A percentile compares a stretch with the other conserved stretches of the same genome.
Evolutionary conservation across 2,888 invertebrate genomes (phyloP).

Genomic region (Labia minor): DNA sequence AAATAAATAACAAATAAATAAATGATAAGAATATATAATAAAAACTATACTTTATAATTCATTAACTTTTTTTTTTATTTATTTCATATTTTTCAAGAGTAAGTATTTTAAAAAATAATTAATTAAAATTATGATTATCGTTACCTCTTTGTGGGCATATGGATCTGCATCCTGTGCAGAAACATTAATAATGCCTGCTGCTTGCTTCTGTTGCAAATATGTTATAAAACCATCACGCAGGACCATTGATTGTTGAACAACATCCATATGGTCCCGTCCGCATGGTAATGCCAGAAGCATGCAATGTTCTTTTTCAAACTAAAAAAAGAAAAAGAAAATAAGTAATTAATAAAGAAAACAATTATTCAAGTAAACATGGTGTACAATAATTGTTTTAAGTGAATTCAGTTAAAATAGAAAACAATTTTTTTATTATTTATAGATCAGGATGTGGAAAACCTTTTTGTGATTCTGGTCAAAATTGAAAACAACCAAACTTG

Average conservation of each 20-base stretch:
- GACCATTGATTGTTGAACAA: slow-evolving; percentile 83
- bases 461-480: too few relatives aligned
- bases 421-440: too few relatives aligned
- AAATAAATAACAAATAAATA: too few relatives aligned
- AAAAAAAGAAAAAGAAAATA: slow-evolving; percentile 29
- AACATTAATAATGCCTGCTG: slow-evolving; percentile 96
- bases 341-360: slow-evolving; percentile 18
- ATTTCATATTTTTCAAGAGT: too few relatives aligned
- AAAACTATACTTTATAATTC: neutral
- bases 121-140: too few relatives aligned
- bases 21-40: neutral
- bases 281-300: slow-evolving; percentile 91
- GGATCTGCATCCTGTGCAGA: slow-evolving; percentile 38
- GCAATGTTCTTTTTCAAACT: slow-evolving; percentile 93
- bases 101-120: too few relatives aligned
- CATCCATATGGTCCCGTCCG: slow-evolving; percentile 88
- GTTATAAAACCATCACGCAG: slow-evolving; percentile 87
- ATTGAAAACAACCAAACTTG: too few relatives aligned
- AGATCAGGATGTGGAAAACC: too few relatives aligned
- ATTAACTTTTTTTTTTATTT: too few relatives aligned
- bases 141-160: slow-evolving; percentile 46
- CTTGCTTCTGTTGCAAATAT: slow-evolving; percentile 92
- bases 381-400: too few relatives aligned
- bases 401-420: too few relatives aligned
- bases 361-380: neutral